Base-by-base conservation (phyloP, 2,797 vertebrate species). In the Pantherophis alleghaniensis region DNA sequence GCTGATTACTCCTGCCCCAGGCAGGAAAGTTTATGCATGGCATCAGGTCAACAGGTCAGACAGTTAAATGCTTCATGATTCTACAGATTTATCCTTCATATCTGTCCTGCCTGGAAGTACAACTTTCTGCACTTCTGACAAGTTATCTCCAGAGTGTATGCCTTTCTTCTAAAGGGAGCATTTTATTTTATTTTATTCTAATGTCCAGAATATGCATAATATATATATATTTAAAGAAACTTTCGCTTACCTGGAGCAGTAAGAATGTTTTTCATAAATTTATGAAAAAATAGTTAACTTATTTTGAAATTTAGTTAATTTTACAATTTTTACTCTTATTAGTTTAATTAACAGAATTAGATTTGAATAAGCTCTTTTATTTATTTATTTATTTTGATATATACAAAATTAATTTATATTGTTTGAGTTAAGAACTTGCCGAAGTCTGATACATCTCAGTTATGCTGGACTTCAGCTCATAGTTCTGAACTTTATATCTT, bases 21-120 rank as follows among this genome's bases (percentile, higher is more conserved):
- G 96, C 97, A 96, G 94, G 94, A 96, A 97, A 96, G 96, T 95
- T 96, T 97, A 95, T 96, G 95, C 93, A 92, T 96, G 91, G 86
- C 93, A 95, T 93, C 95, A 96, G 86, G 96, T 93, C 94, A 96
- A 56, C 87, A 92, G 96, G 96, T 96, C 96, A 96, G 93, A 93
- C 93, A 95, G 94, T 97, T 95, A 95, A 96, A 95, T 97, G 95
- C 95, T 96, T 91, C 95, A 94, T 92, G 90, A 94, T 96, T 95
- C 95, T 97, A 95, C 96, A 96, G 90, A 86, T 91, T 92, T 63
- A 94, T 61, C 92, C 79, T 92, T 96, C 94, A 92, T 93, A 94
- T 37, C 87, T 93, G 93, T 53, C 63, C 91, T 96, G 87, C 92
- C 91, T 96, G 28, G 37, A 95, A 95, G 94, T 93, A 86, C 88